Evolutionary conservation across 2,797 vertebrate genomes (phyloP).

Genomic region (Cygnus olor): DNA sequence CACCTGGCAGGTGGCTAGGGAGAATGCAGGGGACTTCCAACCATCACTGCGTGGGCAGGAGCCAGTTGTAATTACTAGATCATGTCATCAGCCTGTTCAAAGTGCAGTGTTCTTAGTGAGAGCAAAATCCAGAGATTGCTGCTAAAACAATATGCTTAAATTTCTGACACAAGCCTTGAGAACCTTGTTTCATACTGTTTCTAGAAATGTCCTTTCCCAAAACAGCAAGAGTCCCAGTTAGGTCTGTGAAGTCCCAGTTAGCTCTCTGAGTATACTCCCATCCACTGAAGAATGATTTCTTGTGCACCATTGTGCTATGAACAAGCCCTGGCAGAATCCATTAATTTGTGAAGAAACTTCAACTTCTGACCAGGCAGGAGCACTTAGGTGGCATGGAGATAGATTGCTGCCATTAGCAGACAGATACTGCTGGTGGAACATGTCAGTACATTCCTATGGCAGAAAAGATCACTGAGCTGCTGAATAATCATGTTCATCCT

Average conservation of each 20-base stretch:
- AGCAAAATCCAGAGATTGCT: neutral
- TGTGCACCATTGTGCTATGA: neutral
- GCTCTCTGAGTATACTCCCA: neutral
- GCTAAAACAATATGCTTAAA: neutral
- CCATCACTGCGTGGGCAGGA: neutral
- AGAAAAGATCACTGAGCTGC: neutral
- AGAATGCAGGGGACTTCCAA: neutral
- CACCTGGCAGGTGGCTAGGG: neutral
- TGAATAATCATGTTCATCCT: neutral
- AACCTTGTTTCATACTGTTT: neutral
- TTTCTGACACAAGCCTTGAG: neutral
- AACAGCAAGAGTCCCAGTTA: neutral
- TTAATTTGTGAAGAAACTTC: neutral
- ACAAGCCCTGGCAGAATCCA: neutral
- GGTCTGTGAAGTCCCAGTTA: neutral
- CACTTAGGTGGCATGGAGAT: neutral
- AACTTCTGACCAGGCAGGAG: neutral
- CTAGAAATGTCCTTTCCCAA: conserved; percentile 2
- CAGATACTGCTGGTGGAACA: neutral
- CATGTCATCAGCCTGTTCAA: neutral
- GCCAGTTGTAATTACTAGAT: neutral
- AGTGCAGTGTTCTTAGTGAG: neutral
- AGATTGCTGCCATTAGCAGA: neutral
- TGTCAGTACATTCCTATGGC: neutral
- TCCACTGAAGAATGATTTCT: neutral